Evolutionary conservation across 2,797 vertebrate genomes (phyloP).

Genomic region (Miopithecus talapoin): DNA sequence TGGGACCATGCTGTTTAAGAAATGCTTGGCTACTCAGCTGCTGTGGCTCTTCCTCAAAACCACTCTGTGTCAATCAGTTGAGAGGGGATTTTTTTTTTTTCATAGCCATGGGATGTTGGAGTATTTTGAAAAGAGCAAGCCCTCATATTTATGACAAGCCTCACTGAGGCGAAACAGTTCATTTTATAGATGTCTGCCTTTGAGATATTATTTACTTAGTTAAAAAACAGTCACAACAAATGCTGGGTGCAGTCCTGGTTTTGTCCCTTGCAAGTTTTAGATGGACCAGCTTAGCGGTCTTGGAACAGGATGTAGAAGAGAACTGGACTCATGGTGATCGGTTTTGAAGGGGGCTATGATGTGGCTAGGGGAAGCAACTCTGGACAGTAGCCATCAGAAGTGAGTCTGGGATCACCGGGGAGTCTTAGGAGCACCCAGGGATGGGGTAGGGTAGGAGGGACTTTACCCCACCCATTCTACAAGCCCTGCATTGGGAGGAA

Average conservation of each 20-base stretch:
- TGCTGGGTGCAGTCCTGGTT: not conserved
- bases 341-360: not conserved
- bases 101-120: not conserved
- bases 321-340: rapidly evolving
- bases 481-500: rapidly evolving
- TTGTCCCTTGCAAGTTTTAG: not conserved
- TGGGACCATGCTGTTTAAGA: not conserved
- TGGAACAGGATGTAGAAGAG: not conserved
- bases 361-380: rapidly evolving
- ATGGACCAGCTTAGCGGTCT: not conserved
- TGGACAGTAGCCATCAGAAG: not conserved
- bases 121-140: conserved; percentile 62
- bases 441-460: rapidly evolving
- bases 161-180: conserved; percentile 68
- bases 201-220: conserved; percentile 74
- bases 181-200: conserved; percentile 77
- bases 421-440: not conserved
- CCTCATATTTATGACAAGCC: conserved; percentile 63
- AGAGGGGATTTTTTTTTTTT: conserved; percentile 60
- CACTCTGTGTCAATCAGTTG: rapidly evolving
- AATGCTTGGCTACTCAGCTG: not conserved
- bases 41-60: conserved; percentile 5
- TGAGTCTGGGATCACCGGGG: not conserved
- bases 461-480: rapidly evolving
- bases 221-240: not conserved